Evolutionary conservation across 1,140 invertebrate species (phyloP), one percentile per base, ranked within the genome.

Genomic region (Grapholita molesta): DNA sequence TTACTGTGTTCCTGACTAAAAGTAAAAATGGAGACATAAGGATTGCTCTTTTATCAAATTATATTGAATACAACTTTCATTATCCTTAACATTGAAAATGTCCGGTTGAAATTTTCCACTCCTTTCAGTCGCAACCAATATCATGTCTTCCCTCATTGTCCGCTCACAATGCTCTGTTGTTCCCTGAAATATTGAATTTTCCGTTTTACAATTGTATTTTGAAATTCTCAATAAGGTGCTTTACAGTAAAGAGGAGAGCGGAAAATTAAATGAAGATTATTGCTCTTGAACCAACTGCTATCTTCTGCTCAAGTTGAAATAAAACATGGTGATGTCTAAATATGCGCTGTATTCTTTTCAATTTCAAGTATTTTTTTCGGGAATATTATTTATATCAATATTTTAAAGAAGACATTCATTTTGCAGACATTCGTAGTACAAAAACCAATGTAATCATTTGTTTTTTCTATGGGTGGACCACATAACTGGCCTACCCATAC

Each of bases 161-260:
- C 25, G 53, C 66, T 12, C 30, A 70, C 67, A 68, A 70, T 69
- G 38, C 66, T 52, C 66, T 57, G 67, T 66, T 68, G 64, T 70
- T 55, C 55, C 28, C 68, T 70, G 52, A 66, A 35, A 61, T 73
- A 73, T 69, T 70, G 72, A 68, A 68, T 73, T 70, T 55, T 53
- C 55, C 24, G 12, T 52, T 30, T 30, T 57, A 57, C 53, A 61
- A 61, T 61, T 61, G 55, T 61, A 28, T 57, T 57, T 57, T 61
- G n/a, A 61, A 28, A 28, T 32, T 32, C 55, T 61, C 24, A 28
- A 61, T n/a, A 61, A 61, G 53, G 12, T 57, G 42, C 18, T 48
- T 48, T 48, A 48, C 42, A 0, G 42, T 48, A 48, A 48, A 9
- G 6, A 3, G 3, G 28, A 3, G 8, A 48, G 42, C 42, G 18